Base-by-base conservation (phyloP, 2,113 vertebrate genomes). In the Tyto alba region DNA sequence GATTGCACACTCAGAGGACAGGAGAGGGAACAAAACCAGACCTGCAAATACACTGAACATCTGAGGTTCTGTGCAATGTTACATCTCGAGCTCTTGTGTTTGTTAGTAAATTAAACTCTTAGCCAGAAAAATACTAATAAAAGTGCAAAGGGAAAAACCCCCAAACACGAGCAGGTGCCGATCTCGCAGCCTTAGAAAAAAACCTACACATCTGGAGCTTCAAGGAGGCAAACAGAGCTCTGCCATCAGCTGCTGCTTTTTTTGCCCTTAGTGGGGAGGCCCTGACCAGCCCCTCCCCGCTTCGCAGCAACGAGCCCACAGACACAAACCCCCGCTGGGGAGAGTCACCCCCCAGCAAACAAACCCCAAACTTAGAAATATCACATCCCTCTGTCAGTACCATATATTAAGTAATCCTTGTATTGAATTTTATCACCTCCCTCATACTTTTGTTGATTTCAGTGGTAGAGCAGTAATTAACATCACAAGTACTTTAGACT, bases 241-340 rank as follows among this genome's bases (percentile, higher is more conserved):
- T 81, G 38, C 55, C 41, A 4, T 43, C 11, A 55, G 18, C 43
- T 56, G 48, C 56, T 84, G 27, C 4, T 4, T 29, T 52, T 56
- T 30, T 48, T 16, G 2, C 47, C 68, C 40, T 19, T 11, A 2
- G 40, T 18, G 18, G 13, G 47, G 14, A 60, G 47, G 16, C 14
- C n/a, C n/a, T n/a, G n/a, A n/a, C n/a, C n/a, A n/a, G n/a, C n/a
- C n/a, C n/a, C n/a, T 47, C 45, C 45, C 43, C 45, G 36, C 66
- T 27, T 13, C 34, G 29, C 34, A 72, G 69, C 64, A 19, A 4
- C 10, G 16, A 81, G 26, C 7, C 9, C 8, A 16, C 41, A 36
- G 7, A 9, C 16, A 6, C 8, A 79, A 69, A 53, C 47, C 66
- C 62, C 66, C 0, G 0, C 40, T 4, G 10, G 34, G 23, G 34